Evolutionary conservation across 2,888 invertebrate genomes (phyloP), one percentile per base, ranked within the genome.

Genomic region (Lasioglossum lativentre): DNA sequence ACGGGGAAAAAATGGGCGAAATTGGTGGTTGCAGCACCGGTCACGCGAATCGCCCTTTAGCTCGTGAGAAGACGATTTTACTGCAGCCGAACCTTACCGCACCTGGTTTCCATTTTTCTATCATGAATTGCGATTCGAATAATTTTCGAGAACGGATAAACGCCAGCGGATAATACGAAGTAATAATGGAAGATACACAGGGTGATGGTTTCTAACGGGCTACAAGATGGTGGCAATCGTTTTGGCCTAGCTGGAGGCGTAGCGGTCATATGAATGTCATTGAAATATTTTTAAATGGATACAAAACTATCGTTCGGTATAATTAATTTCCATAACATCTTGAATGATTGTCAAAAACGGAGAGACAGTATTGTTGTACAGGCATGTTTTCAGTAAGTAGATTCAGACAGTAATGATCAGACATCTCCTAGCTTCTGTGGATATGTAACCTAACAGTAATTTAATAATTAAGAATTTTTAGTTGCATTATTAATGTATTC

Each of bases 11-110:
- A 52, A 52, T 52, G 10, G 23, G n/a, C n/a, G n/a, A 52, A 52
- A 52, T 52, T 52, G 52, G 52, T 52, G 23, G 23, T 52, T 52
- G 52, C 52, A 52, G 78, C 83, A 88, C 47, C 23, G 56, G 87
- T 87, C 87, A 88, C 87, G 88, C 88, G 87, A 88, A 82, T 78
- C 73, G 66, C 84, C 84, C 47, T 87, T 87, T 83, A 79, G 63
- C 76, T 72, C 68, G 47, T 34, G 56, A 12, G 73, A 74, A 74
- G 56, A 56, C 74, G 63, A 52, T 52, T 52, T 52, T 52, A n/a
- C 52, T n/a, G 52, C 47, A 52, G 47, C 47, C 47, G 47, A 52
- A 52, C 47, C 47, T 52, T 52, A 10, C 52, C 19, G 52, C 52
- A 8, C 8, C 52, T 52, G n/a, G 52, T n/a, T 52, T 10, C 52